These are phyloP conservation scores for Monoplex corrugatus DNA, from an alignment of 2,888 invertebrate species.

Conservation along the genomic window DNA sequence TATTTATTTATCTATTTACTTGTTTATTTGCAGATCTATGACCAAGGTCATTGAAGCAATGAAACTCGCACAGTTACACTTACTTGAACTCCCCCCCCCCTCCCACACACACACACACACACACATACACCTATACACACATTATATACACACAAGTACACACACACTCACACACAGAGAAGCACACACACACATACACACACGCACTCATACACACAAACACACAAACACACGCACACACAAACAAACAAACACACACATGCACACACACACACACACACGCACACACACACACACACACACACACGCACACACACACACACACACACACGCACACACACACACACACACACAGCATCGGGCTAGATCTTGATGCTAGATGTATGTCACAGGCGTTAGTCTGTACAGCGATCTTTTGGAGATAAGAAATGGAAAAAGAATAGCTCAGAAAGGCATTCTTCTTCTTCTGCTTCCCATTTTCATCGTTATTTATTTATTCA, in stretches of 20 bases:
- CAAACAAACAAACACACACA: background rate
- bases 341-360: constrained; percentile 15
- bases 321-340: constrained; percentile 19
- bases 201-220: background rate
- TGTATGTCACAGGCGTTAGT: no score
- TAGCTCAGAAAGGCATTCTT: no score
- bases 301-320: constrained; percentile 24
- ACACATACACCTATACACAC: constrained; percentile 9
- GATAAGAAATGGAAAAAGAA: no score
- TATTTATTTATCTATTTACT: no score
- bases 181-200: background rate
- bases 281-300: background rate
- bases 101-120: constrained; percentile 27
- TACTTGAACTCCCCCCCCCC: no score
- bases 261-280: background rate
- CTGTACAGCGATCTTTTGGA: no score
- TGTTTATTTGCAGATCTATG: no score
- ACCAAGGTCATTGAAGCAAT: no score
- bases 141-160: background rate
- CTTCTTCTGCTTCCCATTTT: no score
- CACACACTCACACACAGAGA: background rate
- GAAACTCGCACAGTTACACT: no score
- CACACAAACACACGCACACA: constrained; percentile 17
- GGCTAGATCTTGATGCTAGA: no score
- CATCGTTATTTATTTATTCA: no score